Conservation (phyloP, 2,888 invertebrate genomes). For the Tillus elongatus region DNA sequence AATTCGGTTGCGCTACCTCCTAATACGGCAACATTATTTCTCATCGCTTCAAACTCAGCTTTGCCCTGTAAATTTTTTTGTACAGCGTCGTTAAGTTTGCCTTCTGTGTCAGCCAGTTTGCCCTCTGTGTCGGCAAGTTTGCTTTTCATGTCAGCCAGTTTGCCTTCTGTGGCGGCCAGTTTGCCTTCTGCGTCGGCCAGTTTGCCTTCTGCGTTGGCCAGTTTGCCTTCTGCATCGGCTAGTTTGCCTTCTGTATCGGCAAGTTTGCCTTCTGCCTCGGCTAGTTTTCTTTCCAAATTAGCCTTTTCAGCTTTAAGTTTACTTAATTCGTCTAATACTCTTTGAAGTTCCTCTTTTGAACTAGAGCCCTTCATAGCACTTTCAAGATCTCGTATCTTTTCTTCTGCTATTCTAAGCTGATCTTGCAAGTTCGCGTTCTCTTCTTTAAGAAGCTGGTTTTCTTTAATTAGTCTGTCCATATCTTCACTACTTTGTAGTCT, state of each 20-base stretch:
- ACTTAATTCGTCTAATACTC: conserved; percentile 11
- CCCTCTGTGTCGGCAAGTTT: background rate
- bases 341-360: background rate
- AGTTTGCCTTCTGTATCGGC: background rate
- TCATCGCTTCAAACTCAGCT: too few relatives aligned
- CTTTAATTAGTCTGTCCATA: conserved; percentile 6
- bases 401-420: background rate
- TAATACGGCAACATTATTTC: too few relatives aligned
- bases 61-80: too few relatives aligned
- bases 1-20: background rate
- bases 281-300: conserved; percentile 23
- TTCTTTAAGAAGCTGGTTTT: conserved; percentile 12
- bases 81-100: too few relatives aligned
- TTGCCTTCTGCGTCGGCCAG: conserved; percentile 18
- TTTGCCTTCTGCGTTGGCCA: too few relatives aligned
- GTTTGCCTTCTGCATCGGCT: too few relatives aligned
- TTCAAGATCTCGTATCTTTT: background rate
- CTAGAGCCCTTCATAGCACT: background rate
- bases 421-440: background rate
- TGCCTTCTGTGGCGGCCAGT: conserved; percentile 25
- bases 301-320: conserved; percentile 23
- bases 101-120: too few relatives aligned
- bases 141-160: conserved; percentile 13
- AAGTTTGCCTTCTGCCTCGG: background rate
- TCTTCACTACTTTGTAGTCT: background rate